Percentiles rank a stretch among this genome's conserved stretches.
phyloP scores from a whole-genome alignment of 2,888 invertebrate genomes.

The Polyommatus iphigenia region DNA sequence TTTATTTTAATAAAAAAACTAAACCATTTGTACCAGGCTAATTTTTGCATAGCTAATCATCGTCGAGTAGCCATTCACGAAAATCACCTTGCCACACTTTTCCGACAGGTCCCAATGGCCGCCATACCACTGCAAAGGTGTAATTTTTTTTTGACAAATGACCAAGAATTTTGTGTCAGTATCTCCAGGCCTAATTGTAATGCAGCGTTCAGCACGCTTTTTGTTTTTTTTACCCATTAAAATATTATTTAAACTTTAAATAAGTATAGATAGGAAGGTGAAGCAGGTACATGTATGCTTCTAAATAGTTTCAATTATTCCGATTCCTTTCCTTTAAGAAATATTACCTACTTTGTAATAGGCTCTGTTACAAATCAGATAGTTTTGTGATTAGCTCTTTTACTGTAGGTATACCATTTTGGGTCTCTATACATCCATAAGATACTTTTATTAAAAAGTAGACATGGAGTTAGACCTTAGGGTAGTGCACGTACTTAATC shows the following conservation, averaged over 20 bases:
- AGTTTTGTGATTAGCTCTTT: background rate
- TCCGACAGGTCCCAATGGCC: too few species aligned
- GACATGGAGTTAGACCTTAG: background rate
- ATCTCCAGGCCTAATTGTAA: too few species aligned
- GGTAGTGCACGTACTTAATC: background rate
- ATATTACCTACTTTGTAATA: background rate
- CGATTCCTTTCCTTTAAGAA: background rate
- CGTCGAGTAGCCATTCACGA: too few species aligned
- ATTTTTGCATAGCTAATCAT: too few species aligned
- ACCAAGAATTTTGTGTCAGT: too few species aligned
- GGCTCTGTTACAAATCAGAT: too few species aligned
- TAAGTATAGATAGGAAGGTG: background rate
- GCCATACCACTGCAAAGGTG: too few species aligned
- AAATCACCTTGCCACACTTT: too few species aligned
- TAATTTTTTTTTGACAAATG: too few species aligned
- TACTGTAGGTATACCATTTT: background rate
- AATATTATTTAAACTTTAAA: background rate
- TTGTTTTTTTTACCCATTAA: background rate
- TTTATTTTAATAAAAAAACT: too few species aligned
- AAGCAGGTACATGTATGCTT: background rate
- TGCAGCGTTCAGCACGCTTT: background rate
- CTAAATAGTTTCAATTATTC: background rate
- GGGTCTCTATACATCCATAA: background rate
- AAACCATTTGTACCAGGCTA: too few species aligned
- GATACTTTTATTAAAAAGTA: background rate